Base-by-base conservation (phyloP, 1,140 invertebrate species). In the Muscidifurax raptorellus region DNA sequence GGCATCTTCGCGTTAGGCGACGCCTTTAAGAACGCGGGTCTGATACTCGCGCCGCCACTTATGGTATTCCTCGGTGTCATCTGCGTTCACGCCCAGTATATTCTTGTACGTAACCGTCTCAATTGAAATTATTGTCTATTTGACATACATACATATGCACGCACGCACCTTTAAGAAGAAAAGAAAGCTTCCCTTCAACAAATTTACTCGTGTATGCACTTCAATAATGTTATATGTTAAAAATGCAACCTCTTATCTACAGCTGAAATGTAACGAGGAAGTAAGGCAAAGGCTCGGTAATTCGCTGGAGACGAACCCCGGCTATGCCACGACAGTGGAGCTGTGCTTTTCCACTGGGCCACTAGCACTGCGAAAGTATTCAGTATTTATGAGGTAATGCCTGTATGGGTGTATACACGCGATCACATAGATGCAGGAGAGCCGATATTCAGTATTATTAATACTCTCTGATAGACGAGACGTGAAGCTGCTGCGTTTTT, bases 261-360 rank as follows among this genome's bases (percentile, higher is more conserved):
- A 96, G 96, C 90, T 96, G 25, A 94, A 93, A 80, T 96, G 95
- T 87, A 95, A 96, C 64, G 94, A 95, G 86, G 95, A 95, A 88
- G 94, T 97, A 89, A 94, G 94, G 32, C 88, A 94, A 88, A 90
- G 94, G 88, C 84, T 94, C 81, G 92, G 93, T 82, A 87, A 90
- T 74, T 88, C 92, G 5, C 86, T 93, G 40, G 77, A 90, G 44
- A 85, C 90, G 52, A 79, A 91, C 22, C 94, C 96, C 0, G 96
- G 96, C 81, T 98, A 97, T 90, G 96, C 97, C 0, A 94, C 95
- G 84, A 97, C 97, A 0, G 96, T 97, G 67, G 95, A 96, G 89
- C 90, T 96, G 75, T 96, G 96, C 80, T 97, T 98, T 88, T 93
- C 94, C 83, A 95, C 95, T 28, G 97, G 97, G 2, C 96, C 96